phyloP scores from a whole-genome alignment of 2,888 invertebrate genomes.

The Malacosoma neustria region DNA sequence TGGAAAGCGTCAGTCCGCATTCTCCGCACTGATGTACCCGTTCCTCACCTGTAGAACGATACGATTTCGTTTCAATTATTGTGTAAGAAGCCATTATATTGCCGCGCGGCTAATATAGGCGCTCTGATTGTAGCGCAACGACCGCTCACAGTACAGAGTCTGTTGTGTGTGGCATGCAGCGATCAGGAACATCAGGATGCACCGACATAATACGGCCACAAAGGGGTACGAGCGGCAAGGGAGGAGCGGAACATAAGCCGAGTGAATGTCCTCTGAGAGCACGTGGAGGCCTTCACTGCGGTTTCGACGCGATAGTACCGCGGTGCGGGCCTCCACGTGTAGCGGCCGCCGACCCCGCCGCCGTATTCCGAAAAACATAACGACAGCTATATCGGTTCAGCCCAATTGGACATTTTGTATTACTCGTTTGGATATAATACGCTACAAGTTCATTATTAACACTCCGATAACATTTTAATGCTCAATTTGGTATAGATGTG shows the following conservation, averaged over 20 bases:
- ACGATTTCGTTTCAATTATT: slow-evolving; percentile 32
- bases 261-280: slow-evolving; percentile 52
- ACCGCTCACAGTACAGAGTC: slow-evolving; percentile 57
- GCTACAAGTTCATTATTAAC: too few relatives aligned
- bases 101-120: slow-evolving; percentile 14
- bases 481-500: too few relatives aligned
- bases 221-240: slow-evolving; percentile 33
- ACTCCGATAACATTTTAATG: too few relatives aligned
- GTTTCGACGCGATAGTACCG: slow-evolving; percentile 49
- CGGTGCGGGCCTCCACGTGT: slow-evolving; percentile 70
- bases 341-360: slow-evolving; percentile 51
- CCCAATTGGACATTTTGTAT: too few relatives aligned
- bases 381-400: too few relatives aligned
- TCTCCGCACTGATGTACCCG: slow-evolving; percentile 77
- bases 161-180: slow-evolving; percentile 62
- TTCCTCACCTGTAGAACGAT: slow-evolving; percentile 67
- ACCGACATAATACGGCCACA: slow-evolving; percentile 48
- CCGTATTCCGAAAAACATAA: slow-evolving; percentile 12
- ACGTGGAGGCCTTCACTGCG: slow-evolving; percentile 70
- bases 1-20: slow-evolving; percentile 83
- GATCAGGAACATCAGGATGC: slow-evolving; percentile 68
- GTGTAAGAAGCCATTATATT: slow-evolving; percentile 31
- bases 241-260: slow-evolving; percentile 36
- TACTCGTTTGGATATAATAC: too few relatives aligned
- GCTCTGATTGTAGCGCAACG: slow-evolving; percentile 29